Conservation (phyloP, 2,113 vertebrate species). For the Gasterosteus nipponicus region DNA sequence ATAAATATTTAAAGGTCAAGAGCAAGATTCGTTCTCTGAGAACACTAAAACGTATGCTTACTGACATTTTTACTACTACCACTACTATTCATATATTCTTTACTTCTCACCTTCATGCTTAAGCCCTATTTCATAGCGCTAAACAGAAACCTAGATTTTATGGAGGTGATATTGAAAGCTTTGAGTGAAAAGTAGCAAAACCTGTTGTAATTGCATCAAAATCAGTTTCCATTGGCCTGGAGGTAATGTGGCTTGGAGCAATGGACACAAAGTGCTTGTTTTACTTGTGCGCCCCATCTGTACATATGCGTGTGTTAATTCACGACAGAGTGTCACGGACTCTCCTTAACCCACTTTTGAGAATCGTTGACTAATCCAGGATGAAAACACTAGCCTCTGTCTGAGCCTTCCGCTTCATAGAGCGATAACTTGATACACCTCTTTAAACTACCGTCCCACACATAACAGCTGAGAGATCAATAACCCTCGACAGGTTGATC, state of each 20-base stretch:
- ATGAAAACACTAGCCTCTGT: not conserved
- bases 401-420: not conserved
- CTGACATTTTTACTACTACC: not conserved
- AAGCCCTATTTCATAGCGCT: not conserved
- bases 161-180: not conserved
- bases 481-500: slow-evolving; percentile 32
- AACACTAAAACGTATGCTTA: too few species aligned
- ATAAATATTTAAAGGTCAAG: not conserved
- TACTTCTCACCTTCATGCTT: not conserved
- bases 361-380: not conserved
- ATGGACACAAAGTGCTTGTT: not conserved
- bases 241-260: not conserved
- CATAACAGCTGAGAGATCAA: slow-evolving; percentile 46
- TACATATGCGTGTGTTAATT: not conserved
- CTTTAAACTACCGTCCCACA: slow-evolving; percentile 11
- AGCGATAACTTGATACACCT: not conserved
- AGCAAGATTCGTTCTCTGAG: too few species aligned
- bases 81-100: not conserved
- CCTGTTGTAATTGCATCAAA: too few species aligned
- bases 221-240: not conserved
- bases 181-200: not conserved
- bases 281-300: not conserved
- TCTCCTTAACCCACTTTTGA: not conserved
- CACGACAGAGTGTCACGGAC: not conserved
- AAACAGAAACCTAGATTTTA: not conserved